These are phyloP conservation scores for Rhamnusium bicolor DNA, from an alignment of 2,888 invertebrate species.

Conservation along the genomic window DNA sequence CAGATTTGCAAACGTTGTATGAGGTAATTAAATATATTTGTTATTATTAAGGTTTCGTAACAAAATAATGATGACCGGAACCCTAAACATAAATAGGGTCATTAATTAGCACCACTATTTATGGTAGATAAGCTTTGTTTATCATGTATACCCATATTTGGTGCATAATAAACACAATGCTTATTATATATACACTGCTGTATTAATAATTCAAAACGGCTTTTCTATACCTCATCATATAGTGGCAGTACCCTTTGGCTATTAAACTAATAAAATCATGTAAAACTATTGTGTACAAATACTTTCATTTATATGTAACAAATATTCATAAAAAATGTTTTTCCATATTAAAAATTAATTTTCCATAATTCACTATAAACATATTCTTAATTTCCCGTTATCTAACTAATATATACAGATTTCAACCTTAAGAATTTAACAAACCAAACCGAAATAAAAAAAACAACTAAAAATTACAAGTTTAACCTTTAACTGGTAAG, in stretches of 20 bases:
- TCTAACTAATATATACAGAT: no score
- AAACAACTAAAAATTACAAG: no score
- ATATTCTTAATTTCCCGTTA: no score
- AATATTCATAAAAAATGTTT: no score
- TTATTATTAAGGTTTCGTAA: neutral
- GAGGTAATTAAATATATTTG: slow-evolving; percentile 4
- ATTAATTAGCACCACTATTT: slow-evolving; percentile 4
- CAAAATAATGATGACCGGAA: slow-evolving; percentile 14
- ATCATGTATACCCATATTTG: neutral
- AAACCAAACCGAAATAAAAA: no score
- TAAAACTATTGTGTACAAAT: no score
- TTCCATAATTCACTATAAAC: no score
- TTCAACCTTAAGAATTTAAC: no score
- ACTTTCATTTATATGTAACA: no score
- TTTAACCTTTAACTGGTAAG: no score
- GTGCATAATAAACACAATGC: neutral
- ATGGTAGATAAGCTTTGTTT: slow-evolving; percentile 7
- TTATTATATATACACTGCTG: neutral
- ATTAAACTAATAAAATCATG: neutral
- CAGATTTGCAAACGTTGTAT: neutral
- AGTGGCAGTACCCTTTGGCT: neutral
- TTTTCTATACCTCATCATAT: neutral
- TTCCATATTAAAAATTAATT: no score
- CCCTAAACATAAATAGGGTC: neutral
- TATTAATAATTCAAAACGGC: neutral